Base-by-base conservation (phyloP, 2,113 vertebrate species). In the Eclectus roratus region DNA sequence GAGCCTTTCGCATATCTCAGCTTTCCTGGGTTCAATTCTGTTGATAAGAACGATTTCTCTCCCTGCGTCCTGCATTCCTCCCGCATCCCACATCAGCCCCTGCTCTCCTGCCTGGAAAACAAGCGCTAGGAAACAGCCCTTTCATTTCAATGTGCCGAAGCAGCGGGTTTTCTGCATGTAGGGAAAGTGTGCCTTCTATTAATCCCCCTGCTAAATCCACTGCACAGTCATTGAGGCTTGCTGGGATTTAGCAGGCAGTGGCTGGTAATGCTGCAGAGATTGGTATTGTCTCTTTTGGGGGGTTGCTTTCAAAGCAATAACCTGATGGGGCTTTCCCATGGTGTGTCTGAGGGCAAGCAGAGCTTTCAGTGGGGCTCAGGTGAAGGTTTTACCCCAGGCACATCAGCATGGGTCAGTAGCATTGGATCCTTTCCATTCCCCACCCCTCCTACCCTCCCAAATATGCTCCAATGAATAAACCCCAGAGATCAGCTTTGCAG, bases 191-290 rank as follows among this genome's bases (percentile, higher is more conserved):
- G 77, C 91, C 95, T 93, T 71, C 65, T 33, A 5, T 5, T 96
- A 97, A 96, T 97, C 92, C 87, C 78, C 74, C 9, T 2, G 6
- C 6, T 85, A 94, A 97, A 96, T 97, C 95, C 89, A 41, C 88
- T 9, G 87, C 72, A 24, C 85, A 47, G 92, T 56, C 61, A 41
- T 66, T 90, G 29, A 16, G 82, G 89, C 86, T 96, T 5, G 71
- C 91, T 91, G 89, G 91, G 94, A 82, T 96, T 97, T 96, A 94
- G 91, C 89, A n/a, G 80, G 89, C 76, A 8, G 68, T 80, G 56
- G 37, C 79, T 68, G 70, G 68, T 88, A 80, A 84, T 69, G 10
- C 84, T 84, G 47, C 66, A 17, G 65, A 41, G 82, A 80, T 56
- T 8, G 6, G 33, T 61, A 19, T 35, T 80, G 79, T 52, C 19